Percentiles rank a stretch among this genome's conserved stretches.
Conservation (phyloP, 1,140 invertebrate genomes). For the Heliothis virescens region DNA sequence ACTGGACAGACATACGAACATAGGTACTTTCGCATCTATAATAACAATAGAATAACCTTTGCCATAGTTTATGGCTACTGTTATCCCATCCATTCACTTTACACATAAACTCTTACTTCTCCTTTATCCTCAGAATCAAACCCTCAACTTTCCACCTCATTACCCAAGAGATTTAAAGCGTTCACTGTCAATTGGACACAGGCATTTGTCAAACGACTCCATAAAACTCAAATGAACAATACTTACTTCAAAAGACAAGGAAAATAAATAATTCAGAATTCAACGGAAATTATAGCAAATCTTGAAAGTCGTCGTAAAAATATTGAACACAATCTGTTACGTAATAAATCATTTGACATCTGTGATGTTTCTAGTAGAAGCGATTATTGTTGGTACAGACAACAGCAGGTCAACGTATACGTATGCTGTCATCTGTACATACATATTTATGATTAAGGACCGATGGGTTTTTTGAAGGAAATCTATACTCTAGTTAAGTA, state of each 20-base stretch:
- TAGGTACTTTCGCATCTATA: too few relatives aligned
- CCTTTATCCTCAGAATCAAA: neutral
- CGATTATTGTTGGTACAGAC: neutral
- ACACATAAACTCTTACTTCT: too few relatives aligned
- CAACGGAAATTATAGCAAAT: slow-evolving; percentile 17
- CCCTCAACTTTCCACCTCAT: slow-evolving; percentile 9
- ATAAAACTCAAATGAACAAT: slow-evolving; percentile 42
- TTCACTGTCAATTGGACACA: slow-evolving; percentile 6
- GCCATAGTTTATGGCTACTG: too few relatives aligned
- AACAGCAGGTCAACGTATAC: too few relatives aligned
- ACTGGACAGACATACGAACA: too few relatives aligned
- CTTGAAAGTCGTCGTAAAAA: slow-evolving; percentile 60
- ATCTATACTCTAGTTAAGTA: too few relatives aligned
- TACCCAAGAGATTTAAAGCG: slow-evolving; percentile 11
- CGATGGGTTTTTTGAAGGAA: too few relatives aligned
- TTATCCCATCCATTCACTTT: too few relatives aligned
- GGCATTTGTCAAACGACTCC: slow-evolving; percentile 32
- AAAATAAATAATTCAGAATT: slow-evolving; percentile 31
- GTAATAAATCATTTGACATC: slow-evolving; percentile 68
- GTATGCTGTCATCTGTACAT: too few relatives aligned
- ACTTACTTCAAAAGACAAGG: slow-evolving; percentile 26
- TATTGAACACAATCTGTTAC: slow-evolving; percentile 60
- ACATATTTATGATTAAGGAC: neutral
- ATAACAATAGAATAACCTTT: too few relatives aligned
- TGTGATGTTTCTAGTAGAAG: slow-evolving; percentile 59